A percentile compares a stretch with the other conserved stretches of the same genome.
Conservation (phyloP, 1,140 invertebrate species). For the Campoletis sonorensis region DNA sequence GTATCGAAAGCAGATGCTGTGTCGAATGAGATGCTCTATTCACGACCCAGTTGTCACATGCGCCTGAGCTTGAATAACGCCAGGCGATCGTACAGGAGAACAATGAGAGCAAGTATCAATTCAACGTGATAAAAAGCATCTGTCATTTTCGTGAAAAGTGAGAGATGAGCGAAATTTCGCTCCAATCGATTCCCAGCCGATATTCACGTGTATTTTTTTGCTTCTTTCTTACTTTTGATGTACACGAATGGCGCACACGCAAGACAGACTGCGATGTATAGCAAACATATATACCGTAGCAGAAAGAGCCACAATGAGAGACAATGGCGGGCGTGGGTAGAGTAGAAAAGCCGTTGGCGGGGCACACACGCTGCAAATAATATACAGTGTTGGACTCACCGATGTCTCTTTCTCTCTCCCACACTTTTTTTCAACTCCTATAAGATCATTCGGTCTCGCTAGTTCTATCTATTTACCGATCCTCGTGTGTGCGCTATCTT, state of each 20-base stretch:
- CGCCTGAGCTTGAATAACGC: too few species aligned
- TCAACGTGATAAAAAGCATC: too few species aligned
- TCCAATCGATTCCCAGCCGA: too few species aligned
- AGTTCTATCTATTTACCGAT: conserved; percentile 25
- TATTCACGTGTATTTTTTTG: too few species aligned
- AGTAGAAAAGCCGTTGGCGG: conserved; percentile 34
- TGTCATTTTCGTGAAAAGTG: too few species aligned
- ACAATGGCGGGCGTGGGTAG: conserved; percentile 32
- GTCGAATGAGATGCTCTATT: too few species aligned
- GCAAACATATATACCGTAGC: background rate
- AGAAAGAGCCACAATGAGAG: background rate
- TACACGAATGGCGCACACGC: background rate
- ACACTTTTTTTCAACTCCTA: background rate
- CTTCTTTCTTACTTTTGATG: too few species aligned
- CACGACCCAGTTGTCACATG: too few species aligned
- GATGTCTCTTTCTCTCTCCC: background rate
- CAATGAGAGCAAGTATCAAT: too few species aligned
- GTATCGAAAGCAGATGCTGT: too few species aligned
- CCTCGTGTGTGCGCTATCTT: background rate
- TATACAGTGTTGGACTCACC: conserved; percentile 35
- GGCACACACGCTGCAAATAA: background rate
- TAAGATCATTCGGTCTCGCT: background rate
- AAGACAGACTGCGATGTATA: background rate
- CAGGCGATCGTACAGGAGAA: too few species aligned
- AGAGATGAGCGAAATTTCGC: too few species aligned